Conservation (phyloP, 2,888 invertebrate genomes). For the Oegoconia quadripuncta region DNA sequence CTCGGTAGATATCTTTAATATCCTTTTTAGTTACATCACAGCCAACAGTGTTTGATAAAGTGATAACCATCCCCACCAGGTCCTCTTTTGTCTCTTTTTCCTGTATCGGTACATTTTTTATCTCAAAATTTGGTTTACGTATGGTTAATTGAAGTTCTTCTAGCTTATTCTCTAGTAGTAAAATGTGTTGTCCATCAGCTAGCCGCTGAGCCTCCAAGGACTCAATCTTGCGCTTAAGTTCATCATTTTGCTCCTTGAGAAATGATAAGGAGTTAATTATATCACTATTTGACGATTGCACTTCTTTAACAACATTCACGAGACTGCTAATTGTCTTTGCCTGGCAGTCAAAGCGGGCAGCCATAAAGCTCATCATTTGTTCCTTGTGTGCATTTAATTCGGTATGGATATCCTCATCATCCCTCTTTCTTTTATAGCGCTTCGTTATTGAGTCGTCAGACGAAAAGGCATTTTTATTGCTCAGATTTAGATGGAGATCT, state of each 20-base stretch:
- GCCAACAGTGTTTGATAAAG: slow-evolving; percentile 6
- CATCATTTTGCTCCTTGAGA: slow-evolving; percentile 13
- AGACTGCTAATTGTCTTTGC: not conserved
- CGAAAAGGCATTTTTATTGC: not conserved
- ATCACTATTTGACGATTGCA: slow-evolving; percentile 4
- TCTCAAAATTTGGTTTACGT: slow-evolving; percentile 13
- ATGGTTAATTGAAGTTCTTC: slow-evolving; percentile 8
- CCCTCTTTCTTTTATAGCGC: not conserved
- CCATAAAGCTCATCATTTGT: not conserved
- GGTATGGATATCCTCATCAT: slow-evolving; percentile 3
- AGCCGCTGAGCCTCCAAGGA: slow-evolving; percentile 7
- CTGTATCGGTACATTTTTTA: slow-evolving; percentile 10
- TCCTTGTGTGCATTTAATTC: not conserved
- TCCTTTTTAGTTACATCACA: too few species aligned
- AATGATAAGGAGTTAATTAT: slow-evolving; percentile 10
- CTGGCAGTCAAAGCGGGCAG: not conserved
- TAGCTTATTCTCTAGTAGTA: slow-evolving; percentile 10
- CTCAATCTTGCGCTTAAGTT: slow-evolving; percentile 9
- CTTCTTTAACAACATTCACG: not conserved
- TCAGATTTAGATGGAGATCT: not conserved
- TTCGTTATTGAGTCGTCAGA: not conserved
- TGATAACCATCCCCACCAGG: slow-evolving; percentile 7
- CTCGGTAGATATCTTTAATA: slow-evolving; percentile 9
- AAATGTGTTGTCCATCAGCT: slow-evolving; percentile 8
- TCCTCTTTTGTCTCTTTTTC: slow-evolving; percentile 6